Evolutionary conservation across 2,797 vertebrate species (phyloP), one percentile per base, ranked within the genome.

Genomic region (Miichthys miiuy): DNA sequence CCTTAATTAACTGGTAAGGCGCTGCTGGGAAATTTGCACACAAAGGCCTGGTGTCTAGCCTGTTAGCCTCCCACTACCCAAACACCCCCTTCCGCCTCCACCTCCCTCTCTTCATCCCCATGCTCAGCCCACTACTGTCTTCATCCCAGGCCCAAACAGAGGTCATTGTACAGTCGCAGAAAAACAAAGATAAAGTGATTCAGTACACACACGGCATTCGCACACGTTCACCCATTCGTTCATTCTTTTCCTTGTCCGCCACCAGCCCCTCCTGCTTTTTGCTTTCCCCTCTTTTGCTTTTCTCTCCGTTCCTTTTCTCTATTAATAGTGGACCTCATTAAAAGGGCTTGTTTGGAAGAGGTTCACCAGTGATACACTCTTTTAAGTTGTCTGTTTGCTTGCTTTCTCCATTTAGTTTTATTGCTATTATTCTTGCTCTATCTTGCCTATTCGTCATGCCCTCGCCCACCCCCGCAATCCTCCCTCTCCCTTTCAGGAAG

Each of bases 11-110:
- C 96, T 95, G 96, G 91, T 91, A 94, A 96, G 95, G 95, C 96
- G 94, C 95, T 94, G 93, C 92, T 96, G 97, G 97, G 97, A 99
- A 99, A 99, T 99, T 98, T 98, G 96, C 97, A 99, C 97, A 99
- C 97, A 99, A 98, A 98, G 95, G 90, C 85, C 82, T 61, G 87
- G 95, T 95, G 95, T 95, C 95, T 94, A 91, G 93, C 85, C 89
- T 73, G 84, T 86, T 89, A 90, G 89, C 91, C 80, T 86, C 89
- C 87, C 84, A 80, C 89, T 85, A 89, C 77, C 87, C 83, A 93
- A 92, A 91, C 87, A 89, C 72, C 84, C 89, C 79, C 86, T 78
- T 82, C 84, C 44, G 47, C 87, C 76, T 55, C 61, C 79, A 3
- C 62, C n/a, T 20, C 74, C 85, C 41, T 44, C 87, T 77, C 81